phyloP scores from a whole-genome alignment of 2,113 vertebrate genomes.

The Arothron firmamentum region DNA sequence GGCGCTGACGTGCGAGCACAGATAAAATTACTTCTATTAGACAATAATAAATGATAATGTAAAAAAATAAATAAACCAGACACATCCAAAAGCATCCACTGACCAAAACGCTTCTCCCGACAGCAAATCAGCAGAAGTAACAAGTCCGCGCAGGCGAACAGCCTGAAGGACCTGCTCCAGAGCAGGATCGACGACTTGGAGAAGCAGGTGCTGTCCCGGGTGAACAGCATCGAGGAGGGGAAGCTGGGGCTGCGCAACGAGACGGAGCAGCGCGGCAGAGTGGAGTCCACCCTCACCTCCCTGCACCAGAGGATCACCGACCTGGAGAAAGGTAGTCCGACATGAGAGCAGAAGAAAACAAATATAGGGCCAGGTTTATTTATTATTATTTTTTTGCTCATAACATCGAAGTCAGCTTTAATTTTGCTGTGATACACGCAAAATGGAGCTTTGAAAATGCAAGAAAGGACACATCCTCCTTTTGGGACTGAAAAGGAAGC shows the following conservation, averaged over 20 bases:
- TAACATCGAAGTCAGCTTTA: too few relatives aligned
- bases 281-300: constrained; percentile 91
- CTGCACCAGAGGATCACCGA: constrained; percentile 95
- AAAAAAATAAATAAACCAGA: not conserved
- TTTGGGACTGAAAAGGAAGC: constrained; percentile 1
- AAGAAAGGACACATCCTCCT: too few relatives aligned
- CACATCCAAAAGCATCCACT: not conserved
- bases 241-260: constrained; percentile 86
- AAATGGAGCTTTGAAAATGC: too few relatives aligned
- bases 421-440: too few relatives aligned
- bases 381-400: too few relatives aligned
- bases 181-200: constrained; percentile 95
- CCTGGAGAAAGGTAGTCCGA: constrained; percentile 85
- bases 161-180: constrained; percentile 92
- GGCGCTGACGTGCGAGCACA: not conserved
- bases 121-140: constrained; percentile 93
- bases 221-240: constrained; percentile 92
- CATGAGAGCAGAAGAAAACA: not conserved
- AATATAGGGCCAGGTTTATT: not conserved
- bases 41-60: not conserved
- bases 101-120: constrained; percentile 1
- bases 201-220: constrained; percentile 91
- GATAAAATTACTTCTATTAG: not conserved
- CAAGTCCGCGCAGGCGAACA: constrained; percentile 88
- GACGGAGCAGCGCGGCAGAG: constrained; percentile 88